Evolutionary conservation across 2,797 vertebrate genomes (phyloP), one percentile per base, ranked within the genome.

Genomic region (Apogon hyalosoma): DNA sequence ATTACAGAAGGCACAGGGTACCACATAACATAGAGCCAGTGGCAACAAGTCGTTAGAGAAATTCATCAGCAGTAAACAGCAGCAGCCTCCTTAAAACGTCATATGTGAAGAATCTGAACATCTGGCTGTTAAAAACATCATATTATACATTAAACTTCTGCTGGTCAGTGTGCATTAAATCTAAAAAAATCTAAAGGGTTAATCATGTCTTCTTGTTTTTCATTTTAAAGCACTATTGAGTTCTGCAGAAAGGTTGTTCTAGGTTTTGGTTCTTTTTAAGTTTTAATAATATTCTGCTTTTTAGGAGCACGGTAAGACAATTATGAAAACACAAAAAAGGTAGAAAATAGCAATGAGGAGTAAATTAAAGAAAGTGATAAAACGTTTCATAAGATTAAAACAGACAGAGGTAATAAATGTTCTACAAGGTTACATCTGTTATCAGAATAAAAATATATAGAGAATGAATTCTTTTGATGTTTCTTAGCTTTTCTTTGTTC

Each of bases 1-100:
- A 72, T 71, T 75, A 86, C 75, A 86, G 75, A 93, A 94, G 92
- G 93, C 93, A 93, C 91, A 67, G 80, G 75, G 85, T 63, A 80
- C 72, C 80, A 88, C 65, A 89, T 73, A 75, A 45, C 59, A 36
- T 57, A 54, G 69, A 81, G 72, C 53, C 77, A 67, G 70, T 67
- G 77, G 68, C 79, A 51, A 83, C 48, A 8, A 69, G 48, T 81
- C 75, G 38, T 18, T 39, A 51, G 36, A 71, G 39, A 65, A 54
- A 51, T 11, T 42, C 40, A 49, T 51, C 59, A 50, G 49, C 41
- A 62, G 68, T 16, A 51, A 51, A 52, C 1, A 47, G 9, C 16
- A 65, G 56, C 66, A 52, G 57, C 46, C 38, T 3, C 4, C 53
- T 41, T 13, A 50, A 18, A 50, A 18, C 21, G 21, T 77, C 66